These are phyloP conservation scores for Daktulosphaira vitifoliae DNA, from an alignment of 1,140 invertebrate species.

Conservation along the genomic window DNA sequence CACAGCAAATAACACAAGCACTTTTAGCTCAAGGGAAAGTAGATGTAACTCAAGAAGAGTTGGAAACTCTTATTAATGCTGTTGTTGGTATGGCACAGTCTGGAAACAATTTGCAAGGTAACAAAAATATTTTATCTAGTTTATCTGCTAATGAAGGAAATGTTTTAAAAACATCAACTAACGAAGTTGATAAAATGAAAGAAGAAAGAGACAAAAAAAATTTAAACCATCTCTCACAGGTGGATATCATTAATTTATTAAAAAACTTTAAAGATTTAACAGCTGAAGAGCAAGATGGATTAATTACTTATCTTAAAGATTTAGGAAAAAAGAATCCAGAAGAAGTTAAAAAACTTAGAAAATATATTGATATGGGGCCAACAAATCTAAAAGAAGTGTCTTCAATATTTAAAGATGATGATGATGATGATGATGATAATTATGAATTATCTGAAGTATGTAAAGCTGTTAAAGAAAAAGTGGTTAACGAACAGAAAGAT, in stretches of 20 bases:
- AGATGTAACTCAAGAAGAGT: conserved; percentile 63
- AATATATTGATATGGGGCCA: conserved; percentile 53
- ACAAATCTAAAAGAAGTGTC: conserved; percentile 17
- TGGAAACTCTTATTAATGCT: conserved; percentile 65
- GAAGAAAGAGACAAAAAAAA: conserved; percentile 34
- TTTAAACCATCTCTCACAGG: conserved; percentile 65
- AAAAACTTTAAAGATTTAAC: conserved; percentile 70
- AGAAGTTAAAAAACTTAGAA: conserved; percentile 59
- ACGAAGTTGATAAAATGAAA: background rate
- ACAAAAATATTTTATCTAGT: conserved; percentile 29
- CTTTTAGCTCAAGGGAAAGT: conserved; percentile 65
- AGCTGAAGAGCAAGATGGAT: conserved; percentile 64
- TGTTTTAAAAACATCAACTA: background rate
- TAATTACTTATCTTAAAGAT: conserved; percentile 69
- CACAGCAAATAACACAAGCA: conserved; percentile 65
- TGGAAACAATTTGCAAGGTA: conserved; percentile 42
- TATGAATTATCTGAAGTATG: conserved; percentile 60
- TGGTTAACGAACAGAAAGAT: conserved; percentile 44
- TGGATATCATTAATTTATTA: conserved; percentile 61
- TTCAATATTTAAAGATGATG: conserved; percentile 34
- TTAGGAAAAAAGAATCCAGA: conserved; percentile 59
- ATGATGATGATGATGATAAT: conserved; percentile 57
- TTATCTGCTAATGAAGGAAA: background rate
- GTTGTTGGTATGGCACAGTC: conserved; percentile 59
- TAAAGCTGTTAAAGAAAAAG: conserved; percentile 53